Percentiles rank a stretch among this genome's conserved stretches.
phyloP scores from a whole-genome alignment of 2,113 vertebrate genomes.

The Tachysurus fulvidraco region DNA sequence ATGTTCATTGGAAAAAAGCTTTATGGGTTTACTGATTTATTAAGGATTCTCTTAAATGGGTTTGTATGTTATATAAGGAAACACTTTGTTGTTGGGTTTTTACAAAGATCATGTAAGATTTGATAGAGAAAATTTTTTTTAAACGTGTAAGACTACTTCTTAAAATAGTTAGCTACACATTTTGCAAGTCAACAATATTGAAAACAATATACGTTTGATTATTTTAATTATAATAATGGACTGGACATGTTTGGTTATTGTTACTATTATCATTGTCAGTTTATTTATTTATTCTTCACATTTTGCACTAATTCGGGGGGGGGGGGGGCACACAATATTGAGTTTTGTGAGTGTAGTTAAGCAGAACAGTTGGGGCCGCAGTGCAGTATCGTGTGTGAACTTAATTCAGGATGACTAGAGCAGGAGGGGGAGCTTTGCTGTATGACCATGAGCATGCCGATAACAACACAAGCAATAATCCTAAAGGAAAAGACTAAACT shows the following conservation, averaged over 20 bases:
- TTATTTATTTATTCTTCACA: not conserved
- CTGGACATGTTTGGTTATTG: not conserved
- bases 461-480: slow-evolving; percentile 56
- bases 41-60: not conserved
- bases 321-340: slow-evolving; percentile 14
- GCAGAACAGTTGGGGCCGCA: slow-evolving; percentile 1
- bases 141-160: not conserved
- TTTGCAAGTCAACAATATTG: not conserved
- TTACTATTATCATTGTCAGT: not conserved
- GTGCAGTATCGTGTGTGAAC: slow-evolving; percentile 50
- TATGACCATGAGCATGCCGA: slow-evolving; percentile 60
- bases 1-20: not conserved
- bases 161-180: not conserved
- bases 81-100: not conserved
- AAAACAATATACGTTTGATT: not conserved
- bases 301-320: slow-evolving; percentile 1
- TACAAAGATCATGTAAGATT: not conserved
- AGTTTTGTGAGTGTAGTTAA: slow-evolving; percentile 36
- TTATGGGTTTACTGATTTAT: not conserved
- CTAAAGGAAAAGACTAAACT: slow-evolving; percentile 41
- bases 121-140: not conserved
- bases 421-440: slow-evolving; percentile 59
- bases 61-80: not conserved
- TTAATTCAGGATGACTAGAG: slow-evolving; percentile 68
- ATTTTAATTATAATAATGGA: not conserved